These are phyloP conservation scores for Microctenopoma steveboyesi DNA, from an alignment of 2,797 vertebrate species.

Conservation along the genomic window DNA sequence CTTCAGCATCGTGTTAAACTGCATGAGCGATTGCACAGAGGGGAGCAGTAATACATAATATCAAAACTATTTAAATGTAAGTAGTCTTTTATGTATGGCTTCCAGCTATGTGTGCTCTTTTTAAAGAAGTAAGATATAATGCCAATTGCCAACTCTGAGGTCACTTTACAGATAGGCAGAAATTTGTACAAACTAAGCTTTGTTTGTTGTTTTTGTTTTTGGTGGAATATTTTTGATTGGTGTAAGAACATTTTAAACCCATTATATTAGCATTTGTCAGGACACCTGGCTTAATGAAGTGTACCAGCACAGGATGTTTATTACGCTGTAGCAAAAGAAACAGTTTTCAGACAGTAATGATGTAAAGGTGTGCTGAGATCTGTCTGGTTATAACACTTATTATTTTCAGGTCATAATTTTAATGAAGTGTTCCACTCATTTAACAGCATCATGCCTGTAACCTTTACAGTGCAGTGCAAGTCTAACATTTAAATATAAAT, in stretches of 20 bases:
- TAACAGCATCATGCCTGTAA: background rate
- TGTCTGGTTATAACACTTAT: slow-evolving; percentile 16
- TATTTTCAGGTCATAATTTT: slow-evolving; percentile 9
- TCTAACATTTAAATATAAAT: background rate
- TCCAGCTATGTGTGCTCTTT: background rate
- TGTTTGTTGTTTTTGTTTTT: background rate
- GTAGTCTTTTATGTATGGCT: background rate
- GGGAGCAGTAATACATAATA: background rate
- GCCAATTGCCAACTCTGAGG: background rate
- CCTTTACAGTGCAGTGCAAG: background rate
- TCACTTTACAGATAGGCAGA: background rate
- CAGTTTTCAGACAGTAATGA: background rate
- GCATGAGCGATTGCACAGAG: background rate
- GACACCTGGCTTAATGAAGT: background rate
- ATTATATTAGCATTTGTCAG: background rate
- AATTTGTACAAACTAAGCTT: background rate
- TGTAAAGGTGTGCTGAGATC: background rate
- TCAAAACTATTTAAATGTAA: background rate
- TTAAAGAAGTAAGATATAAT: background rate
- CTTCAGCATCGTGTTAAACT: background rate
- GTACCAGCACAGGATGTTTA: slow-evolving; percentile 1
- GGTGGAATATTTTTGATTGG: background rate
- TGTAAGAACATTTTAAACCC: background rate
- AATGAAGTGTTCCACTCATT: slow-evolving; percentile 15
- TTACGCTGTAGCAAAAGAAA: slow-evolving; percentile 10